A percentile compares a stretch with the other conserved stretches of the same genome.
Evolutionary conservation across 1,140 invertebrate species (phyloP).

Genomic region (Palaemon carinicauda): DNA sequence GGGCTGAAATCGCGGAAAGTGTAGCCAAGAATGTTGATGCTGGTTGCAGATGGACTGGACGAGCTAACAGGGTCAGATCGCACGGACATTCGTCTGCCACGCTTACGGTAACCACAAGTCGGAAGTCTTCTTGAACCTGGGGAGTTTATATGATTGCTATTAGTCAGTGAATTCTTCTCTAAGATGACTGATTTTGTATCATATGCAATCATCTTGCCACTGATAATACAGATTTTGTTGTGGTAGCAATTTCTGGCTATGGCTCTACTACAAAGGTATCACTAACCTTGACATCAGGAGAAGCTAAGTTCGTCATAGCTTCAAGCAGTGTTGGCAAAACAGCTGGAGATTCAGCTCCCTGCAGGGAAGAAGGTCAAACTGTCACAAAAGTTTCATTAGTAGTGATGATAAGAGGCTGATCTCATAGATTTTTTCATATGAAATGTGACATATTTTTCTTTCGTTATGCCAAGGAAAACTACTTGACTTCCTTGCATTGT

Average conservation of each 20-base stretch:
- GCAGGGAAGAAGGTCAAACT: no score
- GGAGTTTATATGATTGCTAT: not conserved
- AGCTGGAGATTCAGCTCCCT: slow-evolving; percentile 31
- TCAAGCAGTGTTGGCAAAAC: slow-evolving; percentile 28
- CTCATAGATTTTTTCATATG: no score
- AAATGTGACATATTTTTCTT: no score
- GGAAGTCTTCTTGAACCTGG: slow-evolving; percentile 44
- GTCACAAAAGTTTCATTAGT: no score
- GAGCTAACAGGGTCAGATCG: slow-evolving; percentile 33
- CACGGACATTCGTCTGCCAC: not conserved
- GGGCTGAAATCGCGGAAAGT: slow-evolving; percentile 13
- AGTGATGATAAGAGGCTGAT: no score
- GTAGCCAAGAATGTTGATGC: slow-evolving; percentile 29
- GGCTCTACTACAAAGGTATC: not conserved
- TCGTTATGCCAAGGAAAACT: no score
- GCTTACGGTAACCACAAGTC: slow-evolving; percentile 30
- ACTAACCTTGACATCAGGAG: slow-evolving; percentile 43
- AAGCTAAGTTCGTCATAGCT: slow-evolving; percentile 34
- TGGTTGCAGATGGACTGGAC: slow-evolving; percentile 17
- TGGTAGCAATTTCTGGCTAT: not conserved
- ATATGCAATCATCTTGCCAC: no score
- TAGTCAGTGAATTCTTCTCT: not conserved
- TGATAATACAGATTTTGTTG: no score
- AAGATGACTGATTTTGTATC: not conserved
- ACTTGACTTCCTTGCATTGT: no score